Percentiles rank a stretch among this genome's conserved stretches.
phyloP scores from a whole-genome alignment of 2,113 vertebrate genomes.

The Myrmecophaga tridactyla region DNA sequence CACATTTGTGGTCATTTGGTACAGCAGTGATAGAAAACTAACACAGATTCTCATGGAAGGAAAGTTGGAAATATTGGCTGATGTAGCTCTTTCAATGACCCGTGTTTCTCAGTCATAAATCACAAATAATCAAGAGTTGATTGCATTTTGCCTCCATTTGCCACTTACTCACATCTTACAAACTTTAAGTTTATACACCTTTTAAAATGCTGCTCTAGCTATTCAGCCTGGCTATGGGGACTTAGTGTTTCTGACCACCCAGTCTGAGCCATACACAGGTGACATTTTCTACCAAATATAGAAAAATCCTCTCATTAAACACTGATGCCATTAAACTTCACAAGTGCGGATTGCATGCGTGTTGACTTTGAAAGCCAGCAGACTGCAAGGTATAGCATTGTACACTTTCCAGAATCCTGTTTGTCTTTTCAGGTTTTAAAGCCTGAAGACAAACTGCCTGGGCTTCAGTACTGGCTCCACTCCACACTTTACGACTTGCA shows the following conservation, averaged over 20 bases:
- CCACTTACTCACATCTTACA: not conserved
- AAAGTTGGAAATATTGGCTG: not conserved
- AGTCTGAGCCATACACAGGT: not conserved
- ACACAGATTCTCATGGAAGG: not conserved
- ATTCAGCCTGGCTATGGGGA: not conserved
- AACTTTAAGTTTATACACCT: not conserved
- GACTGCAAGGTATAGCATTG: not conserved
- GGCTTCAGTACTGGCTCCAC: not conserved
- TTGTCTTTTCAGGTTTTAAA: not conserved
- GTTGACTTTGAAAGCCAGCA: not conserved
- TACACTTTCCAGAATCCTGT: not conserved
- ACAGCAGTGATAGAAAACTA: not conserved
- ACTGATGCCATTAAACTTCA: not conserved
- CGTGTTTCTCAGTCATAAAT: not conserved
- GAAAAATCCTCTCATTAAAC: not conserved
- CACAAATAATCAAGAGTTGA: not conserved
- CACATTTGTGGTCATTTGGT: not conserved
- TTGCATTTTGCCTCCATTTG: not conserved
- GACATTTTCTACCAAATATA: not conserved
- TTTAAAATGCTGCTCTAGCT: not conserved
- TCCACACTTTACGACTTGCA: not conserved
- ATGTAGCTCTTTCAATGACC: not conserved
- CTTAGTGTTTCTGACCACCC: not conserved
- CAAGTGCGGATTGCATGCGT: not conserved
- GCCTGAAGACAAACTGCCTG: not conserved